A percentile compares a stretch with the other conserved stretches of the same genome.
These are phyloP conservation scores for Phasia obesa DNA, from an alignment of 2,888 invertebrate species.

Conservation along the genomic window DNA sequence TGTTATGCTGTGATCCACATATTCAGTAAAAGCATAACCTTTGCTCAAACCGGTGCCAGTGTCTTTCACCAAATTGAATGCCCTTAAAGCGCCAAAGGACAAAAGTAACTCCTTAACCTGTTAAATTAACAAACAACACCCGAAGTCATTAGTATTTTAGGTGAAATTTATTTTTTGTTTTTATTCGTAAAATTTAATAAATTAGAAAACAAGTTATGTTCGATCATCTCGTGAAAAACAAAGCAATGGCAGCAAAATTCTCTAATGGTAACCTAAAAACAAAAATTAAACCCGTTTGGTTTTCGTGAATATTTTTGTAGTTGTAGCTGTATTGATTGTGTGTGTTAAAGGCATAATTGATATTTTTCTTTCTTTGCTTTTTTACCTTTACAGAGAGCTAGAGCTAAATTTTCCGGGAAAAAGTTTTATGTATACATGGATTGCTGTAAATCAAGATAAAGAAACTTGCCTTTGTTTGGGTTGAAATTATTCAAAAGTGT, in stretches of 20 bases:
- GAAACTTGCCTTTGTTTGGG: slow-evolving; percentile 70
- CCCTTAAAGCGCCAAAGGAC: slow-evolving; percentile 98
- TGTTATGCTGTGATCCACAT: slow-evolving; percentile 97
- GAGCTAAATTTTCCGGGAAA: slow-evolving; percentile 67
- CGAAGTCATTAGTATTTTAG: slow-evolving; percentile 14
- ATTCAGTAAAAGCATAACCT: slow-evolving; percentile 99
- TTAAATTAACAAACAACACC: slow-evolving; percentile 22
- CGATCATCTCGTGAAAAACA: slow-evolving; percentile 39
- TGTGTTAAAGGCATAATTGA: slow-evolving; percentile 35
- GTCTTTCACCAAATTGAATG: slow-evolving; percentile 99
- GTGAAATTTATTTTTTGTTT: background rate
- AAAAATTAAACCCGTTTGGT: slow-evolving; percentile 62
- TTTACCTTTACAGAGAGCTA: slow-evolving; percentile 59
- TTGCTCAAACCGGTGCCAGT: slow-evolving; percentile 98
- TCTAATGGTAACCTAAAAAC: slow-evolving; percentile 68
- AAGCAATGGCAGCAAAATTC: slow-evolving; percentile 52
- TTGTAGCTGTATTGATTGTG: slow-evolving; percentile 48
- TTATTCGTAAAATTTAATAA: slow-evolving; percentile 14
- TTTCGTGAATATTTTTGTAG: slow-evolving; percentile 43
- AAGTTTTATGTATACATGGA: slow-evolving; percentile 63
- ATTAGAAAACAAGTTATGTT: slow-evolving; percentile 22
- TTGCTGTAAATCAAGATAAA: slow-evolving; percentile 69
- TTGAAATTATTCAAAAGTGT: slow-evolving; percentile 67
- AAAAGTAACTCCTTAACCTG: slow-evolving; percentile 98
- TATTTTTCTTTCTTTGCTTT: slow-evolving; percentile 34